Evolutionary conservation across 2,888 invertebrate genomes (phyloP).

Genomic region (Tetrapedia diversipes): DNA sequence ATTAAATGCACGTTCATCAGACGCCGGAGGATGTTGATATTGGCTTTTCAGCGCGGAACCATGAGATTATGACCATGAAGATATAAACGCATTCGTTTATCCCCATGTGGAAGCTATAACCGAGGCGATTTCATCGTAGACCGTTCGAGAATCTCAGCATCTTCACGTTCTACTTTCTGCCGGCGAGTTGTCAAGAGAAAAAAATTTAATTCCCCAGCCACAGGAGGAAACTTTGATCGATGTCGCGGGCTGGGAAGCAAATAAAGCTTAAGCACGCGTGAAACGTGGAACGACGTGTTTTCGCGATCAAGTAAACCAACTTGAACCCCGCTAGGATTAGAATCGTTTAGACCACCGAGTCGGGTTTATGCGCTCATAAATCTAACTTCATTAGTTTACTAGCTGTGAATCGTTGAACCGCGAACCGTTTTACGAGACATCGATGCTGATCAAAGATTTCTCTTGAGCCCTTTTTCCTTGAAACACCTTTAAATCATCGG

Average conservation of each 20-base stretch:
- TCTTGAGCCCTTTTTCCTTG: background rate
- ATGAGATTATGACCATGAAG: slow-evolving; percentile 23
- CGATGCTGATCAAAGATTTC: slow-evolving; percentile 31
- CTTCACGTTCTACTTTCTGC: slow-evolving; percentile 1
- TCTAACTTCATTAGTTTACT: slow-evolving; percentile 52
- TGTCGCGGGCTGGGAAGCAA: slow-evolving; percentile 20
- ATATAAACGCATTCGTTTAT: slow-evolving; percentile 12
- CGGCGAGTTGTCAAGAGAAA: background rate
- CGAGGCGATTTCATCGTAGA: background rate
- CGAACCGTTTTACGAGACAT: slow-evolving; percentile 45
- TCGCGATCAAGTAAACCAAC: slow-evolving; percentile 9
- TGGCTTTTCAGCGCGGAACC: background rate
- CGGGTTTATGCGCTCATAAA: slow-evolving; percentile 59
- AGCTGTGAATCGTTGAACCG: slow-evolving; percentile 22
- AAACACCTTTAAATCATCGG: slow-evolving; percentile 1
- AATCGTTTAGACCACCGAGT: slow-evolving; percentile 38
- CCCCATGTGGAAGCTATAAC: background rate
- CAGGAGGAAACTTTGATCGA: slow-evolving; percentile 10
- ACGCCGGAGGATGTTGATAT: background rate
- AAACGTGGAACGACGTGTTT: slow-evolving; percentile 14
- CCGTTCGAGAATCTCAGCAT: slow-evolving; percentile 2
- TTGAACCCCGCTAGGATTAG: slow-evolving; percentile 26
- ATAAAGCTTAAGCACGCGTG: background rate
- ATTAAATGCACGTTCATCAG: background rate
- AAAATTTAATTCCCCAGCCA: background rate